Evolutionary conservation across 2,797 vertebrate species (phyloP).

Genomic region (Gambelia wislizenii): DNA sequence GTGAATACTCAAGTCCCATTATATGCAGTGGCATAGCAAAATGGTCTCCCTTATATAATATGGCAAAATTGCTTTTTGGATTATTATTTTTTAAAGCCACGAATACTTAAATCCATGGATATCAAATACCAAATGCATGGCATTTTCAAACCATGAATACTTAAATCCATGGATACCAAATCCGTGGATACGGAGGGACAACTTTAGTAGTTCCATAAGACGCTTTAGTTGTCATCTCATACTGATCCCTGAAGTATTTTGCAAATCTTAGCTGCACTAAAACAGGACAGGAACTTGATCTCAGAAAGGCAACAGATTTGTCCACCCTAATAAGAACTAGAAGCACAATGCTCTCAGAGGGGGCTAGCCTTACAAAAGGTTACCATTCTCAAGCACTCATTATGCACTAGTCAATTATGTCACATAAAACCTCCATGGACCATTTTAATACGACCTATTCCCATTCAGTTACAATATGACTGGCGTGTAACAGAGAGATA

Average conservation of each 20-base stretch:
- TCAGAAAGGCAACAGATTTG: background rate
- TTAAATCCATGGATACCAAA: no score
- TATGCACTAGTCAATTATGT: rapidly evolving
- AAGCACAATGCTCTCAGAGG: no score
- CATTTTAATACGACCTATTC: constrained; percentile 56
- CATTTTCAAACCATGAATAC: no score
- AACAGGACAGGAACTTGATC: background rate
- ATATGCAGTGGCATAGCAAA: no score
- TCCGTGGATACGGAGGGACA: no score
- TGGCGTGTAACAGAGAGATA: constrained; percentile 56
- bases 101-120: no score
- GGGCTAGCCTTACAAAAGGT: background rate
- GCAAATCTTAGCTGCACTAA: background rate
- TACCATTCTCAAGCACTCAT: background rate
- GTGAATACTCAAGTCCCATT: no score
- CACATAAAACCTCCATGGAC: constrained; percentile 12
- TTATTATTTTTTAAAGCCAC: no score
- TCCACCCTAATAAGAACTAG: background rate
- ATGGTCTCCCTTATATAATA: no score
- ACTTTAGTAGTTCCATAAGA: background rate
- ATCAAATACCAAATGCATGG: no score
- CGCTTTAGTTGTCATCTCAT: no score
- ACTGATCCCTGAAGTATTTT: background rate
- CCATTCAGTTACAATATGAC: constrained; percentile 53
- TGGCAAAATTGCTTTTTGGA: no score